A percentile compares a stretch with the other conserved stretches of the same genome.
Conservation (phyloP, 2,888 invertebrate genomes). For the Alloscopus bannaensis region DNA sequence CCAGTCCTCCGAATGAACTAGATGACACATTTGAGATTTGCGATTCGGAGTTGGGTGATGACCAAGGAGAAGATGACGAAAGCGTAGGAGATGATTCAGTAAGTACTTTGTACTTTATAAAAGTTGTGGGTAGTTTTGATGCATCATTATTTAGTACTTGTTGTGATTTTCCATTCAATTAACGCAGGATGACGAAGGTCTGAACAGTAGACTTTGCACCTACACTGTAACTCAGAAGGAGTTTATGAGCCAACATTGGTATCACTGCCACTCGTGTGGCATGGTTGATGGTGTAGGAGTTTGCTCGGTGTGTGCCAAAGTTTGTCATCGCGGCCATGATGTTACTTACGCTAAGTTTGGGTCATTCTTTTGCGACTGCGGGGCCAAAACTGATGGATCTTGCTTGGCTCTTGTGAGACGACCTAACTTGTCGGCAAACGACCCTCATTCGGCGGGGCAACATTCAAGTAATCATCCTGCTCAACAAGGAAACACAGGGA, state of each 20-base stretch:
- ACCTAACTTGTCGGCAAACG: conserved; percentile 51
- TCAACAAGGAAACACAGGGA: neutral
- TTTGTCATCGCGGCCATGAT: conserved; percentile 97
- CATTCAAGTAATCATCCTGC: conserved; percentile 12
- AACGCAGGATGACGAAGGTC: conserved; percentile 90
- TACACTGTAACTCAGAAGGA: conserved; percentile 98
- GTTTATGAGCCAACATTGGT: conserved; percentile 98
- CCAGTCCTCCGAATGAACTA: conserved; percentile 71
- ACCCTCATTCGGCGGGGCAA: conserved; percentile 38
- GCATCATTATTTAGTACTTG: conserved; percentile 8
- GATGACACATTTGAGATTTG: conserved; percentile 75
- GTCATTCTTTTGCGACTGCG: conserved; percentile 99
- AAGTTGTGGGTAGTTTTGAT: neutral
- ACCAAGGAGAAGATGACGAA: conserved; percentile 88
- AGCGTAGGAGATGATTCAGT: conserved; percentile 92
- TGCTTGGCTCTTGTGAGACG: conserved; percentile 77
- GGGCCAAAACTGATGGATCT: conserved; percentile 92
- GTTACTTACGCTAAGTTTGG: conserved; percentile 98
- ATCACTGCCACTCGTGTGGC: conserved; percentile 98
- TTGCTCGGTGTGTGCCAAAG: conserved; percentile 97
- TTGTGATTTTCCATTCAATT: conserved; percentile 59
- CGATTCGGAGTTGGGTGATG: conserved; percentile 91
- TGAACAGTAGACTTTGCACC: conserved; percentile 94
- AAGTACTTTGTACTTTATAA: conserved; percentile 63
- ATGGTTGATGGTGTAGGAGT: conserved; percentile 99